Base-by-base conservation (phyloP, 2,888 invertebrate species). In the Axea sp. region DNA sequence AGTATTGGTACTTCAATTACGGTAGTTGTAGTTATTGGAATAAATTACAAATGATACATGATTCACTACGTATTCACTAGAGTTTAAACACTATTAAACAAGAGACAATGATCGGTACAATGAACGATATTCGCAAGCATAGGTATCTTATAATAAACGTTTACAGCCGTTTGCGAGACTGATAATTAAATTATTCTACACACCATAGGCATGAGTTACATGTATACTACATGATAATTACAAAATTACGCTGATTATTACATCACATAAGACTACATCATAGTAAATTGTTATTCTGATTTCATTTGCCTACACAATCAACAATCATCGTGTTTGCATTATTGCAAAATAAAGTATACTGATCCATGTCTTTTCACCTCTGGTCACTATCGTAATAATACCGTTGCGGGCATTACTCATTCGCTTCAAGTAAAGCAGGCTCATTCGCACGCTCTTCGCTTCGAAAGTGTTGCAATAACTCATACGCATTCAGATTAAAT, bases 261-360 rank as follows among this genome's bases (percentile, higher is more conserved):
- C 72, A 59, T 72, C 72, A 72, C 19, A 31, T 39, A 45, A 53
- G 53, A 53, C 45, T 9, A 15, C 19, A 24, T n/a, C 15, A 15
- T 43, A 64, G 57, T 28, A 24, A 55, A 59, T 37, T 49, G 57
- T 47, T 53, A 57, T 64, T 57, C 57, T 49, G 43, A 33, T 53
- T 71, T 71, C 57, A 72, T 72, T 72, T 72, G 55, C 71, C 45
- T 72, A 55, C 30, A 57, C 51, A 64, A 57, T 64, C 49, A 39
- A 45, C 67, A 68, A 33, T 67, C 49, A 55, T 30, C 26, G 11
- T 14, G 65, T 33, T 65, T 8, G 22, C 8, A 26, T 39, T 28
- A 31, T 72, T 72, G 59, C 72, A 30, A 65, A 51, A 59, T 47
- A 39, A 47, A 39, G 22, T 31, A 49, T 41, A 53, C 14, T 65